Evolutionary conservation across 2,888 invertebrate species (phyloP).

Genomic region (Scaptomyza flava): DNA sequence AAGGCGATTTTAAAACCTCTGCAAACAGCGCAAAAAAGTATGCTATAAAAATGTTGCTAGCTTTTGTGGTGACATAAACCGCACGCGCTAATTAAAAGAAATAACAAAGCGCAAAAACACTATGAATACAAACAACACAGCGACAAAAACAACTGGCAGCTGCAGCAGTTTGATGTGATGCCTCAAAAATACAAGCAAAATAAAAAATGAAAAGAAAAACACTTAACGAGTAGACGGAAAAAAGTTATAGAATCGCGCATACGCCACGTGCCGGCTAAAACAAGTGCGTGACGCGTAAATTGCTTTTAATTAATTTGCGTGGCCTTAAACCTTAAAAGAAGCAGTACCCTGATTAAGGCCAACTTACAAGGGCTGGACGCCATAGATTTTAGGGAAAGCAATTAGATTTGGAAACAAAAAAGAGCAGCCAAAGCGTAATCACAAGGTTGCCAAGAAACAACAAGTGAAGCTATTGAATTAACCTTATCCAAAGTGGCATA

Average conservation of each 20-base stretch:
- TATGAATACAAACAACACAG: slow-evolving; percentile 44
- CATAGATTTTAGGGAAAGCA: slow-evolving; percentile 45
- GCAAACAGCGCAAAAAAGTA: slow-evolving; percentile 47
- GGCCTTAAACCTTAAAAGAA: slow-evolving; percentile 58
- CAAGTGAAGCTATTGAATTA: slow-evolving; percentile 8
- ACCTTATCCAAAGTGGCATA: neutral
- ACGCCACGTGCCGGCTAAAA: slow-evolving; percentile 47
- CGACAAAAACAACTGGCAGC: slow-evolving; percentile 36
- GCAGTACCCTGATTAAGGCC: slow-evolving; percentile 27
- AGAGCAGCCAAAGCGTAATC: slow-evolving; percentile 17
- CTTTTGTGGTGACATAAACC: slow-evolving; percentile 32
- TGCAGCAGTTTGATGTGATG: slow-evolving; percentile 19
- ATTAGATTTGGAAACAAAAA: slow-evolving; percentile 38
- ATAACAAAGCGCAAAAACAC: slow-evolving; percentile 48
- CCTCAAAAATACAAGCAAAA: slow-evolving; percentile 3
- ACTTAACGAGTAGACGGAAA: neutral
- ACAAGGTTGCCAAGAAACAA: slow-evolving; percentile 24
- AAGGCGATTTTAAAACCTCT: slow-evolving; percentile 48
- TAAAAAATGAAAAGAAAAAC: neutral
- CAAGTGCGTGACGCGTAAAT: slow-evolving; percentile 64
- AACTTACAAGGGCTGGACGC: slow-evolving; percentile 14
- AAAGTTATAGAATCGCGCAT: slow-evolving; percentile 50
- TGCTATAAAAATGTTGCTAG: slow-evolving; percentile 42
- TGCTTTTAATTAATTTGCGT: slow-evolving; percentile 71
- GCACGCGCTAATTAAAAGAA: slow-evolving; percentile 71